These are phyloP conservation scores for Drosophila bipectinata DNA, from an alignment of 1,140 invertebrate genomes.

Conservation along the genomic window DNA sequence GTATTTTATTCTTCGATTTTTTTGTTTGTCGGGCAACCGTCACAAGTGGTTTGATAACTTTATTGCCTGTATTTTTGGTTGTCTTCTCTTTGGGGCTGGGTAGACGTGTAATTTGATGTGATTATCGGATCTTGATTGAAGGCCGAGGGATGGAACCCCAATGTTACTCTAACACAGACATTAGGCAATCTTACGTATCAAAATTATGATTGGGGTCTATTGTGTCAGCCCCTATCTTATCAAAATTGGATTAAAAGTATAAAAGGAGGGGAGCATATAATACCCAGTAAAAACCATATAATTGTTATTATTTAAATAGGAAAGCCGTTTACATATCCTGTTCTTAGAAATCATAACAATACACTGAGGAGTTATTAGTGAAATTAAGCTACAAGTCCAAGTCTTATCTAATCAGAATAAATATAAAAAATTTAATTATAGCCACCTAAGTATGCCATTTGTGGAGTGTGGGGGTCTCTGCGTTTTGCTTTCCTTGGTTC, in stretches of 20 bases:
- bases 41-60: slow-evolving; percentile 72
- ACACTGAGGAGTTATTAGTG: background rate
- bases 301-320: background rate
- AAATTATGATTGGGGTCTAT: slow-evolving; percentile 38
- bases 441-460: slow-evolving; percentile 39
- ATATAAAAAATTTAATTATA: slow-evolving; percentile 37
- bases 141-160: slow-evolving; percentile 10
- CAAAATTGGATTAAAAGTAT: slow-evolving; percentile 11
- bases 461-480: slow-evolving; percentile 9
- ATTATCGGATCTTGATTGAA: slow-evolving; percentile 56
- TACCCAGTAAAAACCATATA: background rate
- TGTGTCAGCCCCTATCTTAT: slow-evolving; percentile 30
- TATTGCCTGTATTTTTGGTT: slow-evolving; percentile 50
- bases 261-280: background rate
- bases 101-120: slow-evolving; percentile 58
- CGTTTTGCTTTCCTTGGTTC: slow-evolving; percentile 49
- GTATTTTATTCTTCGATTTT: slow-evolving; percentile 43
- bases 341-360: background rate
- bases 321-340: background rate
- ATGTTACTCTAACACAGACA: background rate
- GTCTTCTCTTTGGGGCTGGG: slow-evolving; percentile 5
- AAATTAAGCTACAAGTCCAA: background rate
- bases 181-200: background rate
- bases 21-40: slow-evolving; percentile 33
- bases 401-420: slow-evolving; percentile 33